phyloP scores from a whole-genome alignment of 2,888 invertebrate species.

The Phragmatobia fuliginosa region DNA sequence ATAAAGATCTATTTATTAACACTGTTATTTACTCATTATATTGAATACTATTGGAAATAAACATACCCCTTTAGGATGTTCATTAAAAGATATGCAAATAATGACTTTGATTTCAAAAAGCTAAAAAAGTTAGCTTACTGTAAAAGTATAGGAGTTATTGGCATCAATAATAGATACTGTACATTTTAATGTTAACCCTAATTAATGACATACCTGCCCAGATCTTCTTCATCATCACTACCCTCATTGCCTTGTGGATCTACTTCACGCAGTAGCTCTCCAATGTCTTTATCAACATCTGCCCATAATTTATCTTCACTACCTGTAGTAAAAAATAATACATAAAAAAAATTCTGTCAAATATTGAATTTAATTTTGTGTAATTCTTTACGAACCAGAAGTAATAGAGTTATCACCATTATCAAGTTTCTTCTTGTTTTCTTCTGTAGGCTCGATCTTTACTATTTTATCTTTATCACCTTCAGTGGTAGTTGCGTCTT shows the following conservation, averaged over 20 bases:
- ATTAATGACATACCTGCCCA: conserved; percentile 81
- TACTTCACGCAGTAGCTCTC: conserved; percentile 90
- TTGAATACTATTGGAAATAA: not conserved
- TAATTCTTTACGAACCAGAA: conserved; percentile 57
- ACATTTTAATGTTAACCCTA: not conserved
- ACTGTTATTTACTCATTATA: not conserved
- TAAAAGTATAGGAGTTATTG: not conserved
- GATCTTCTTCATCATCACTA: conserved; percentile 89
- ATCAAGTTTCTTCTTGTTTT: conserved; percentile 76
- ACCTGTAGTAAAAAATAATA: conserved; percentile 60
- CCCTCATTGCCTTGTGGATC: conserved; percentile 90
- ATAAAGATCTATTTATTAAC: not conserved
- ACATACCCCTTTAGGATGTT: not conserved
- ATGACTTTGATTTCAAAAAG: not conserved
- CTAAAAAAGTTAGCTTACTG: not conserved
- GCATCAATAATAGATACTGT: not conserved
- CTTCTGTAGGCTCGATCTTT: conserved; percentile 77
- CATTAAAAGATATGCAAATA: not conserved
- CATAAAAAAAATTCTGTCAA: no score
- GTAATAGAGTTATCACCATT: conserved; percentile 72
- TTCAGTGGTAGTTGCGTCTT: conserved; percentile 63
- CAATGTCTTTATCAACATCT: conserved; percentile 93
- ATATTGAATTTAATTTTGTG: not conserved
- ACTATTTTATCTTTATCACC: conserved; percentile 67
- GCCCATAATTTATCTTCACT: conserved; percentile 92